Base-by-base conservation (phyloP, 2,113 vertebrate species). In the Potamarius usumacintae region DNA sequence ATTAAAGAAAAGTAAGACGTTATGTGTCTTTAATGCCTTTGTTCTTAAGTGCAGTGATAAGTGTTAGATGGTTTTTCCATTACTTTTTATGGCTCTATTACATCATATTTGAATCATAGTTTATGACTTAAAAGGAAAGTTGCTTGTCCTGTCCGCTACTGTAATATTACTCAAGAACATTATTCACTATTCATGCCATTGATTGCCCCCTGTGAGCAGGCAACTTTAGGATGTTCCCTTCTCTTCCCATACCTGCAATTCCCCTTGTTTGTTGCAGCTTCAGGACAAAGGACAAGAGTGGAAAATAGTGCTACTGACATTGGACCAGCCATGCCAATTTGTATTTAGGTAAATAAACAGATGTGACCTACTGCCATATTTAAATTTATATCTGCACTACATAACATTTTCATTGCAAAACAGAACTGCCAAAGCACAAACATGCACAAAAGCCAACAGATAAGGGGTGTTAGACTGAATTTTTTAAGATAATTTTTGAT, bases 371-470 rank as follows among this genome's bases (percentile, higher is more conserved):
- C 71, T 25, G 25, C 89, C 88, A 86, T 90, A 91, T 89, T 91
- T 86, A 90, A 92, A 90, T 90, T 84, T 82, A 88, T 91, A 90
- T 88, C 85, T 87, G 88, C 90, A 87, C 90, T 85, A 87, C 85
- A 92, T 92, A 90, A 90, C 89, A 93, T 84, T 83, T 87, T 18
- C 77, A 1, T 87, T 88, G 89, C 63, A 88, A 89, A 90, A 90
- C 91, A 89, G 91, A 79, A 85, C 87, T 67, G 84, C 85, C 83
- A 92, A 92, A 91, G 91, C 88, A 90, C 90, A 90, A 90, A 90
- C 91, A 91, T 88, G 79, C 91, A 92, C 92, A 88, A 92, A 94
- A 92, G 90, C 85, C 88, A 50, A 53, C 53, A 11, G 8, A 11
- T 53, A 53, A 53, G 8, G 11, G 63, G 87, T 91, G 92, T 90